phyloP scores from a whole-genome alignment of 2,113 vertebrate species.

The Pterophyllum scalare region DNA sequence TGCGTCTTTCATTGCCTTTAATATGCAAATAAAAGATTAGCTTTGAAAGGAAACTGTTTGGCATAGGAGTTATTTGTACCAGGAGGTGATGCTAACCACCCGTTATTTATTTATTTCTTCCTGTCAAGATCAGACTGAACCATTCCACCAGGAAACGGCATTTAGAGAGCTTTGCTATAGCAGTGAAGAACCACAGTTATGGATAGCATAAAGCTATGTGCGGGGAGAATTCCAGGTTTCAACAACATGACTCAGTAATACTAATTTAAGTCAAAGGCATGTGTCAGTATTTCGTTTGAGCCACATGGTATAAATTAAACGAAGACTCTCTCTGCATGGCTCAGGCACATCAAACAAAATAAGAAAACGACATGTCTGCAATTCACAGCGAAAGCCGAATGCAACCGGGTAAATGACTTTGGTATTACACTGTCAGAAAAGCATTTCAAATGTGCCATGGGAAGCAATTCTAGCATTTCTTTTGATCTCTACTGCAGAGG shows the following conservation, averaged over 20 bases:
- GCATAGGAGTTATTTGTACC: slow-evolving; percentile 56
- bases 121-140: slow-evolving; percentile 27
- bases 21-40: slow-evolving; percentile 82
- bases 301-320: slow-evolving; percentile 30
- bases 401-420: slow-evolving; percentile 57
- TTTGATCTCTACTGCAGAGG: slow-evolving; percentile 63
- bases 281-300: slow-evolving; percentile 32
- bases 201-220: not conserved
- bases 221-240: slow-evolving; percentile 10
- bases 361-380: slow-evolving; percentile 37
- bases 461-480: slow-evolving; percentile 64
- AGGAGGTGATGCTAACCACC: slow-evolving; percentile 59
- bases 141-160: not conserved
- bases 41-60: slow-evolving; percentile 66
- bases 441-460: slow-evolving; percentile 63
- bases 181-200: not conserved
- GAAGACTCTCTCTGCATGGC: slow-evolving; percentile 19
- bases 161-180: not conserved
- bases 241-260: slow-evolving; percentile 26
- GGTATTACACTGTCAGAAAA: slow-evolving; percentile 61
- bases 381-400: slow-evolving; percentile 47
- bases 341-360: slow-evolving; percentile 58
- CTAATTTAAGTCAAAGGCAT: slow-evolving; percentile 39
- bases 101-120: not conserved
- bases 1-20: slow-evolving; percentile 74